These are phyloP conservation scores for Callimorpha dominula DNA, from an alignment of 2,888 invertebrate species.

Conservation along the genomic window DNA sequence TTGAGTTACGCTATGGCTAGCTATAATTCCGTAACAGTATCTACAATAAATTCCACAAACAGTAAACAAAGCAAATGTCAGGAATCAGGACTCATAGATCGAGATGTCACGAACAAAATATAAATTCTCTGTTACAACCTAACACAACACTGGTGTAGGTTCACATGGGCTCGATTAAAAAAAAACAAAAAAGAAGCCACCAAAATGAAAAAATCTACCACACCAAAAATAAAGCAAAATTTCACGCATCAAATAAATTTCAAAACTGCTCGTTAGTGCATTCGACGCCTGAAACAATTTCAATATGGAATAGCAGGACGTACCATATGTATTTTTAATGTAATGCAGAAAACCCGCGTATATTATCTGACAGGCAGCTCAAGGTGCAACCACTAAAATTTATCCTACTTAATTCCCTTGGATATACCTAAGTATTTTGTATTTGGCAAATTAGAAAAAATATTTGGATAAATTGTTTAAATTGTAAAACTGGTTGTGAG, in stretches of 20 bases:
- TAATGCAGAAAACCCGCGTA: background rate
- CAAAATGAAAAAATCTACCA: slow-evolving; percentile 15
- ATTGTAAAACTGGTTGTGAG: no score
- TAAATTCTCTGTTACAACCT: background rate
- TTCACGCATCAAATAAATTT: slow-evolving; percentile 54
- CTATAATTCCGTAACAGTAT: no score
- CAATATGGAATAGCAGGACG: slow-evolving; percentile 43
- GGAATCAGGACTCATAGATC: background rate
- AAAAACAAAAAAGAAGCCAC: slow-evolving; percentile 20
- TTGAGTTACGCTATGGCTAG: no score
- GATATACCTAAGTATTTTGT: no score
- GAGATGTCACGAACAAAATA: background rate
- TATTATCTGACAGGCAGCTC: background rate
- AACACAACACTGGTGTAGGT: background rate
- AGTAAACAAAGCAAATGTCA: background rate
- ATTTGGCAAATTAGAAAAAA: no score
- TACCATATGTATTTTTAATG: slow-evolving; percentile 16
- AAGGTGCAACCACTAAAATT: no score
- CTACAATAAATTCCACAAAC: no score
- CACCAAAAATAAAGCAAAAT: slow-evolving; percentile 36
- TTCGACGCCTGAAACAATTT: slow-evolving; percentile 57
- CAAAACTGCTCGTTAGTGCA: slow-evolving; percentile 59
- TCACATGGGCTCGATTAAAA: slow-evolving; percentile 12
- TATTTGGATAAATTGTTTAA: no score
- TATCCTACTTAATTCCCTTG: no score